These are phyloP conservation scores for Onychostoma macrolepis DNA, from an alignment of 2,113 vertebrate species.

Conservation along the genomic window DNA sequence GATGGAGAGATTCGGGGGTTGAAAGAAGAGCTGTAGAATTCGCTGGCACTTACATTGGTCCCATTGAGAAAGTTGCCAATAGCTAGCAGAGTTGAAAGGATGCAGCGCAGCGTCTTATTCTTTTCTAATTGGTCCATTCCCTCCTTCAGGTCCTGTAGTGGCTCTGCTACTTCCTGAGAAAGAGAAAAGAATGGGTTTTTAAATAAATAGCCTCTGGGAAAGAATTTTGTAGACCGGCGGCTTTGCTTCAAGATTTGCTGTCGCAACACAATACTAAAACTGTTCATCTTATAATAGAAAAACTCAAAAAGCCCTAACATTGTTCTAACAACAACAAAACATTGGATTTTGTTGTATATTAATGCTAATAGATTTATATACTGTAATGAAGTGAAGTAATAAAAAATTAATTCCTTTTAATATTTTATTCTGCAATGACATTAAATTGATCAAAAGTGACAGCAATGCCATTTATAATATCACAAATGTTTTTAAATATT, in stretches of 20 bases:
- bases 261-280: background rate
- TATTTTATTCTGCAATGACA: background rate
- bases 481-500: background rate
- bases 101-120: conserved; percentile 91
- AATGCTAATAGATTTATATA: background rate
- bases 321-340: background rate
- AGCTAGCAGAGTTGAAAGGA: conserved; percentile 92
- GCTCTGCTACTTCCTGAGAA: conserved; percentile 93
- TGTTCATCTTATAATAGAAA: background rate
- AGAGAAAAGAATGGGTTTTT: conserved; percentile 5
- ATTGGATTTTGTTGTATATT: background rate
- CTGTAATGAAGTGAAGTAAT: background rate
- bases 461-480: background rate
- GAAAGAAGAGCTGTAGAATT: conserved; percentile 14
- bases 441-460: background rate
- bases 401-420: too few relatives aligned
- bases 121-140: conserved; percentile 98
- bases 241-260: background rate
- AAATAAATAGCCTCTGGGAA: background rate
- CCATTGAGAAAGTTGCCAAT: conserved; percentile 98
- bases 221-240: conserved; percentile 13
- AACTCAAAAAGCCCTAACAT: background rate
- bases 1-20: conserved; percentile 7
- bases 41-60: conserved; percentile 85
- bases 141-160: conserved; percentile 96